Evolutionary conservation across 2,797 vertebrate species (phyloP), one percentile per base, ranked within the genome.

Genomic region (Loris lydekkerianus): DNA sequence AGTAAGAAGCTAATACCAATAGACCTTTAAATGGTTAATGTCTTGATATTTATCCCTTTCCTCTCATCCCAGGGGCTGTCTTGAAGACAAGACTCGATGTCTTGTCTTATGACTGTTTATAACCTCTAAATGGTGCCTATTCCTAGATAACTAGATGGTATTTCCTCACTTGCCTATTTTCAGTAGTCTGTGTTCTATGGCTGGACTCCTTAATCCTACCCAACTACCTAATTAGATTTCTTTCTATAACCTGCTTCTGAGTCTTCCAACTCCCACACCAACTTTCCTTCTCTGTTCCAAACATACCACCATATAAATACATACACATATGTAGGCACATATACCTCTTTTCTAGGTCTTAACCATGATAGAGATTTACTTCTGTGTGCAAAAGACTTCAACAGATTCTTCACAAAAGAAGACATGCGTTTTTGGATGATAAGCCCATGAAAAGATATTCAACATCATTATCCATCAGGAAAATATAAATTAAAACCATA

Each of bases 151-250:
- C 60, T 70, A 7, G 80, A 90, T 85, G 61, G 73, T 85, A 27
- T 70, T 78, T 69, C 77, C 81, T 94, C 18, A 77, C 40, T 77
- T 11, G 53, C 46, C 61, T 94, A 34, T 70, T 89, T 94, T 94
- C 53, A 77, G 40, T 27, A 67, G 18, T 37, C 46, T 13, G 37
- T 13, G 29, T 67, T 56, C 29, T 56, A 27, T 58, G 43, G 18
- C 27, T 60, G 5, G 53, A 46, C 21, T 61, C 40, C 25, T 40
- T 65, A 56, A 65, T 61, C 10, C 34, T 29, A 80, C 14, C 73
- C 7, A 65, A 65, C 27, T 75, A 60, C 11, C 29, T 77, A 58
- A 77, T 61, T 60, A 77, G 23, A 81, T 20, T 37, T 81, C 40
- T 73, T 76, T 80, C 25, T 75, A 67, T 58, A 87, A 53, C 25